phyloP scores from a whole-genome alignment of 2,797 vertebrate genomes.

The Molossus molossus region DNA sequence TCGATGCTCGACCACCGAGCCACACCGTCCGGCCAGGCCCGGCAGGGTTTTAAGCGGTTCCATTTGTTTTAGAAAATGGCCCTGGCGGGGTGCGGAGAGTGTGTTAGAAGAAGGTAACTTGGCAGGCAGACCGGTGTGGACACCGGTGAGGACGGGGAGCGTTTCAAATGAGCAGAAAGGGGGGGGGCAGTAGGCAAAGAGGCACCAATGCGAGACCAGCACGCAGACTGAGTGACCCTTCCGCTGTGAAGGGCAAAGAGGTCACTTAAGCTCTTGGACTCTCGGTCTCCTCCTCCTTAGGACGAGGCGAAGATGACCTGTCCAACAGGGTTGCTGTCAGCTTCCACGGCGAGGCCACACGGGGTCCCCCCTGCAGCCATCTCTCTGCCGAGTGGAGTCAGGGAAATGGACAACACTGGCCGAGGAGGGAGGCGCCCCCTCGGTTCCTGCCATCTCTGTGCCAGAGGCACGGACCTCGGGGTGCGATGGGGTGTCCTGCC shows the following conservation, averaged over 20 bases:
- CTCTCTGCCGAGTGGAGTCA: neutral
- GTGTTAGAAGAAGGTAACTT: neutral
- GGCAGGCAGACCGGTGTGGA: neutral
- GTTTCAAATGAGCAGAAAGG: neutral
- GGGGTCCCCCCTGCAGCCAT: too few species aligned
- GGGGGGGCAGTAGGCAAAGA: neutral
- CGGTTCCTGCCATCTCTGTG: neutral
- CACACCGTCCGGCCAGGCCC: too few species aligned
- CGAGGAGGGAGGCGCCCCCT: neutral
- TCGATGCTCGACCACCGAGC: too few species aligned
- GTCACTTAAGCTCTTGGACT: slow-evolving; percentile 46
- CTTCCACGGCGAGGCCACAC: too few species aligned
- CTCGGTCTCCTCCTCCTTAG: neutral
- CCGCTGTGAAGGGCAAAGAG: slow-evolving; percentile 53
- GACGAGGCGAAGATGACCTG: slow-evolving; percentile 21
- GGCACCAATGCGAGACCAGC: neutral
- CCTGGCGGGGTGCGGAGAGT: neutral
- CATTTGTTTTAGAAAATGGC: slow-evolving; percentile 18
- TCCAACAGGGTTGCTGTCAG: neutral
- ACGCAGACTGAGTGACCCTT: neutral
- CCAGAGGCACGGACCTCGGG: neutral
- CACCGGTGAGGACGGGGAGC: neutral
- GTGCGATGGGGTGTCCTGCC: neutral
- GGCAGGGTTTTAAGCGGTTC: neutral
- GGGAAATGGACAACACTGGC: neutral